Base-by-base conservation (phyloP, 2,888 invertebrate species). In the Eurytoma adleriae region DNA sequence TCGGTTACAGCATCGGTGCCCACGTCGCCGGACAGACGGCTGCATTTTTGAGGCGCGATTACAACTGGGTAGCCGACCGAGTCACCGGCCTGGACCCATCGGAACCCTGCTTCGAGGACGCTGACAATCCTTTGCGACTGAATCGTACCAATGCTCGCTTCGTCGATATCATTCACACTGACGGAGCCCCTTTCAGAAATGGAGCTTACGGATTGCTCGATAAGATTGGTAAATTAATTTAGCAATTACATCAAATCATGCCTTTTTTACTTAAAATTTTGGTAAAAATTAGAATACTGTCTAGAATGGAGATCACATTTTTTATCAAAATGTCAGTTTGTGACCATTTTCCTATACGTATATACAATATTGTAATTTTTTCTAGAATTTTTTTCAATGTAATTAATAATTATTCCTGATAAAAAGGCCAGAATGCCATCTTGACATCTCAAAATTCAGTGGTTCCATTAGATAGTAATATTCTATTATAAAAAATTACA, bases 81-180 rank as follows among this genome's bases (percentile, higher is more conserved):
- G 27, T 80, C 0, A 77, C 80, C 0, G 80, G 62, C 0, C 68
- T 80, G 3, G 80, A 80, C 68, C 76, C 80, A 5, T 76, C 76
- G 16, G 67, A 62, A 3, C 80, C 76, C 4, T 80, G 80, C 18
- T 77, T 80, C n/a, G 76, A 76, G 7, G 14, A 27, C 13, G 20
- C 10, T 24, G 48, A 50, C 78, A 76, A 86, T 0, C 20, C 52
- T 12, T 92, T 93, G 82, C 91, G 92, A 10, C 85, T 94, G 80
- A 93, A 93, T 84, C 87, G 89, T 4, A 88, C 90, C 0, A 94
- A 94, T 82, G 94, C 94, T 0, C 91, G 92, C 50, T 93, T 92
- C 72, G 93, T 94, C 0, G 94, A 94, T 83, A 91, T 94, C 50
- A 93, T 94, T 79, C 94, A 94, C 85, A 94, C 94, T 0, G 94